Conservation (phyloP, 2,797 vertebrate species). For the Nyctalus aviator region DNA sequence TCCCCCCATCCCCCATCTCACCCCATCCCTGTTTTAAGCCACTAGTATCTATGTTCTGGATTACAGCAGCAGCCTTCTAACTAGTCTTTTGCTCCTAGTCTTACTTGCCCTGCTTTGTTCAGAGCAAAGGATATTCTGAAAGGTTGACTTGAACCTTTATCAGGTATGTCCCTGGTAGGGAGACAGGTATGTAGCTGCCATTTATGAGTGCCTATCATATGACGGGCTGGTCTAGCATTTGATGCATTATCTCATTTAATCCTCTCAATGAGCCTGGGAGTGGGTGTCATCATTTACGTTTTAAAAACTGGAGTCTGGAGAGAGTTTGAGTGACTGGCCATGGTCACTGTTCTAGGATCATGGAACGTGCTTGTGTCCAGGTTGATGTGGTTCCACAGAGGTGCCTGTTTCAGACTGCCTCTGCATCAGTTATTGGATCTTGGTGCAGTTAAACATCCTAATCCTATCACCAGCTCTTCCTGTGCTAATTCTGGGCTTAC, state of each 20-base stretch:
- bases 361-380: background rate
- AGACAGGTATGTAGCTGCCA: background rate
- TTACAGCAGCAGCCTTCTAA: background rate
- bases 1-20: too few species aligned
- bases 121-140: conserved; percentile 44
- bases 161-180: background rate
- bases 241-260: background rate
- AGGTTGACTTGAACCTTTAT: conserved; percentile 8
- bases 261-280: background rate
- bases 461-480: background rate
- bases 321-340: background rate
- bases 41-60: background rate
- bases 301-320: background rate
- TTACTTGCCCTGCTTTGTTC: conserved; percentile 11
- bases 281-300: conserved; percentile 1
- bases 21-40: background rate
- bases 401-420: background rate
- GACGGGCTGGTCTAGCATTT: background rate
- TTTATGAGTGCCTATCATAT: background rate
- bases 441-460: background rate
- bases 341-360: background rate
- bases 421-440: background rate
- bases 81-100: background rate
- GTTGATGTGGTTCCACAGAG: background rate
- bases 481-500: background rate